Base-by-base conservation (phyloP, 2,888 invertebrate genomes). In the Mesorhabditis belari region DNA sequence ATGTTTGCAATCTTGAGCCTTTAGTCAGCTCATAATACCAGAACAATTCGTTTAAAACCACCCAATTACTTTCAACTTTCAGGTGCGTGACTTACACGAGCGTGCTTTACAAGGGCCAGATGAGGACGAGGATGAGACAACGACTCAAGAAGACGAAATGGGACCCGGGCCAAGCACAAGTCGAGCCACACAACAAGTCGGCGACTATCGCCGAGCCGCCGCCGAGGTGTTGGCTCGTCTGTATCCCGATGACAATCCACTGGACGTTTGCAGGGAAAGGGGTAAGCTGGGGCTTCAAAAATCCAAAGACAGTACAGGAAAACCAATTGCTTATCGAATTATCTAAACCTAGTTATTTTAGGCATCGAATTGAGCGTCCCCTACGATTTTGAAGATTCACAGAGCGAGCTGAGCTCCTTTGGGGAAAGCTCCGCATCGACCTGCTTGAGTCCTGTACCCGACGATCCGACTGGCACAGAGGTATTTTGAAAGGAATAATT, bases 221-320 rank as follows among this genome's bases (percentile, higher is more conserved):
- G 76, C 79, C n/a, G 73, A 77, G 59, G 65, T 79, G 28, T 66
- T 79, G 23, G 76, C 79, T 17, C 72, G 73, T 23, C 66, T 75
- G 25, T 79, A 78, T 58, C 76, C 77, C 5, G 68, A 76, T 59
- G 68, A 71, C 58, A 67, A 71, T 57, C 79, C 79, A 17, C 61
- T 70, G 19, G 67, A 75, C 44, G 77, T 79, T 35, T 69, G 79
- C 12, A 65, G 71, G 52, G 74, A 76, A 55, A 72, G 71, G 57
- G 75, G 71, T 17, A 27, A 25, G 27, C 26, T 3, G 21, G 1
- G 21, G 17, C 21, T 52, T 52, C 21, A 2, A 17, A 55, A 26
- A 55, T 26, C 17, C 2, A 23, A 2, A 12, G 6, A 44, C 57
- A 51, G 49, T 19, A 9, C 51, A 21, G 3, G 21, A 2, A 9